Base-by-base conservation (phyloP, 2,888 invertebrate genomes). In the Amphipoea oculea region DNA sequence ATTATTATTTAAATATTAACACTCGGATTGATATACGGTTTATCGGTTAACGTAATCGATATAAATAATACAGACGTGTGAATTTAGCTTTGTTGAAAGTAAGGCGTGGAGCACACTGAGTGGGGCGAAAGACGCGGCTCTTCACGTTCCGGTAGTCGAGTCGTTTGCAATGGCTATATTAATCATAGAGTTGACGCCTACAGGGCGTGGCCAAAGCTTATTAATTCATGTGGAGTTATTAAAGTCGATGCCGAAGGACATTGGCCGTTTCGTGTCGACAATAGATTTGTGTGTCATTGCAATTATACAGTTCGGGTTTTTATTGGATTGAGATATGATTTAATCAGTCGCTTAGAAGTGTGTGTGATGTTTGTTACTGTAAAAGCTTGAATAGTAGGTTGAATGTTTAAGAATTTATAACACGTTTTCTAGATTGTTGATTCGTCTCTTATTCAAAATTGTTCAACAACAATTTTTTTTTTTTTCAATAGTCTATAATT, bases 111-210 rank as follows among this genome's bases (percentile, higher is more conserved):
- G 90, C 86, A 89, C 88, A 89, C 87, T 81, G 89, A 92, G 92
- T 93, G 92, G 92, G 92, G 92, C 90, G 89, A 91, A 91, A 91
- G 91, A 92, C 91, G 86, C 88, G 90, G 84, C 89, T 90, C 91
- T 91, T 89, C 90, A 91, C 90, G 92, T 91, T 92, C 92, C 96
- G 95, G 95, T 96, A 96, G 96, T 71, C 40, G 71, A 71, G 71
- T 95, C 94, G 93, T 91, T 88, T 92, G 92, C 92, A 92, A 92
- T 90, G 90, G 92, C 88, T 93, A 92, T 95, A 96, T 96, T 96
- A 96, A 96, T 96, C 95, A 95, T 91, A 88, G 86, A 91, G 96
- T 94, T 92, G 94, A 96, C 96, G 96, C 97, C 97, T 96, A 94
- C 92, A 89, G 93, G 96, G 97, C 96, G 97, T 92, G 93, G 96